Evolutionary conservation across 2,888 invertebrate genomes (phyloP).

Genomic region (Copidosoma aretas): DNA sequence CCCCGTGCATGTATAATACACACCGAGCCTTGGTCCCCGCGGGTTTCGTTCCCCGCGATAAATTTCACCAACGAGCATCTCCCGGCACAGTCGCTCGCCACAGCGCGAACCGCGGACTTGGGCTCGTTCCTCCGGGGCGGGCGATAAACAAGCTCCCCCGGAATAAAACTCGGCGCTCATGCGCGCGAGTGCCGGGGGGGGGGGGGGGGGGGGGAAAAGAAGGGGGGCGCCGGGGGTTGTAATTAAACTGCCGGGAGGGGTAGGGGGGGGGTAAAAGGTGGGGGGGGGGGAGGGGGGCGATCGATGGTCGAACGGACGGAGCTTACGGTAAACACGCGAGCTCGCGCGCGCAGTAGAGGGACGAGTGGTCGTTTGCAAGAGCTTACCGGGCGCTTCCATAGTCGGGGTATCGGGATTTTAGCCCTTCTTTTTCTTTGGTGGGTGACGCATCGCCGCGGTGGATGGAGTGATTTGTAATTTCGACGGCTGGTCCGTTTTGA

Average conservation of each 20-base stretch:
- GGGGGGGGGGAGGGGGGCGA: slow-evolving; percentile 10
- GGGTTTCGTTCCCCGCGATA: too few relatives aligned
- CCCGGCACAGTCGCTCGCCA: neutral
- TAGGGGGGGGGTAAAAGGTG: too few relatives aligned
- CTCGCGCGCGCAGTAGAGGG: neutral
- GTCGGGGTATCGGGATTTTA: neutral
- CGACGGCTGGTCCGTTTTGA: too few relatives aligned
- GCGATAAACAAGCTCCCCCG: slow-evolving; percentile 13
- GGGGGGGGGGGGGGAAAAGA: neutral
- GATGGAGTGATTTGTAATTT: neutral
- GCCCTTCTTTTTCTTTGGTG: neutral
- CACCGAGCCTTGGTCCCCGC: too few relatives aligned
- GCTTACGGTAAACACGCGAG: slow-evolving; percentile 28
- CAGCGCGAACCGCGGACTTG: neutral
- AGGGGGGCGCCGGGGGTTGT: too few relatives aligned
- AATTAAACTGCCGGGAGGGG: too few relatives aligned
- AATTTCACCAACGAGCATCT: neutral
- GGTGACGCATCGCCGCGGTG: neutral
- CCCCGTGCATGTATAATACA: too few relatives aligned
- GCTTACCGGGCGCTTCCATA: slow-evolving; percentile 14
- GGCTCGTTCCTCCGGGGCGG: neutral
- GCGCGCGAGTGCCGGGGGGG: neutral
- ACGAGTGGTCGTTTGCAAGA: slow-evolving; percentile 16
- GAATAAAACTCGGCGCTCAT: slow-evolving; percentile 8
- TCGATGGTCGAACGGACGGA: slow-evolving; percentile 22